Conservation (phyloP, 2,113 vertebrate genomes). For the Chauna torquata region DNA sequence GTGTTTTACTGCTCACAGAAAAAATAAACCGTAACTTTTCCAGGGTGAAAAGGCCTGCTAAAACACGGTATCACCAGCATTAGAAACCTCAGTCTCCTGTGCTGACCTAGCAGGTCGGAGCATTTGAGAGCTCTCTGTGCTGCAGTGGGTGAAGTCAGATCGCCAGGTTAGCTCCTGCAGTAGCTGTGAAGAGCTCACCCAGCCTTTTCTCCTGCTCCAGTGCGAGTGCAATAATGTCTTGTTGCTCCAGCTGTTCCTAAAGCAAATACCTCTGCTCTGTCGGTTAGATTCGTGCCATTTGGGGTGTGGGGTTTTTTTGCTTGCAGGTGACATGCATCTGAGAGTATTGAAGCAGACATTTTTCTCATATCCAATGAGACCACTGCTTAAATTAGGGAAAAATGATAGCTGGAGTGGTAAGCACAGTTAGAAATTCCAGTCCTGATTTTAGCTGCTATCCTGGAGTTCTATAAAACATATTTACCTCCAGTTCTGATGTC, state of each 20-base stretch:
- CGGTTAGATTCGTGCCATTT: background rate
- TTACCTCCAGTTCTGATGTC: background rate
- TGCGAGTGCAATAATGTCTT: accelerated
- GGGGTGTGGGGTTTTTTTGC: background rate
- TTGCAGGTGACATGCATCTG: background rate
- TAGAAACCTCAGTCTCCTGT: background rate
- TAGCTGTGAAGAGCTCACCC: background rate
- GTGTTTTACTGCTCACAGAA: background rate
- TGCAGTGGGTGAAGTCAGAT: background rate
- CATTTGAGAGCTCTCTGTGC: background rate
- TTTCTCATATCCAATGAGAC: background rate
- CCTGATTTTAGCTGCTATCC: background rate
- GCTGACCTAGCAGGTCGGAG: background rate
- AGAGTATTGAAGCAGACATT: background rate
- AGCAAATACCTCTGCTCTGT: background rate
- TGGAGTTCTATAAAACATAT: background rate
- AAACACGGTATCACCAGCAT: background rate
- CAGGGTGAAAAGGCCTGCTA: background rate
- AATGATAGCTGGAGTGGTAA: background rate
- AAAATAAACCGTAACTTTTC: background rate
- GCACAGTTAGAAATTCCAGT: background rate
- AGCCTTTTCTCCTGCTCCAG: background rate
- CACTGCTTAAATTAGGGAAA: background rate
- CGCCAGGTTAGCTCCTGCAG: background rate
- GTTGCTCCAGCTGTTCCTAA: background rate